Evolutionary conservation across 2,888 invertebrate genomes (phyloP).

Genomic region (Arrhopalites spinosus): DNA sequence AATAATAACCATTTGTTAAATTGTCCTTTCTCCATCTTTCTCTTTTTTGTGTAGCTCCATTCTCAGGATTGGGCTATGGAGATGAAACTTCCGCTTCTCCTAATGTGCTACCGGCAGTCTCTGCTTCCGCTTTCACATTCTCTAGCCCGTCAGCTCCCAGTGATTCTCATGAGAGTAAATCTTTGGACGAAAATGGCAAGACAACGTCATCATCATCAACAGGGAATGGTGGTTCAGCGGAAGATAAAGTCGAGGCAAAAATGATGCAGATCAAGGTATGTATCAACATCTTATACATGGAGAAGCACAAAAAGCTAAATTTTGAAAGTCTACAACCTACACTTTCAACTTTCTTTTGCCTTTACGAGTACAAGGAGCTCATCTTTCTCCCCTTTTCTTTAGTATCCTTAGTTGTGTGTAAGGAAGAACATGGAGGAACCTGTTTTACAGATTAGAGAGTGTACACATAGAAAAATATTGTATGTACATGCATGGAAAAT

Average conservation of each 20-base stretch:
- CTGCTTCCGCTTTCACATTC: not conserved
- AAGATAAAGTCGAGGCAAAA: constrained; percentile 53
- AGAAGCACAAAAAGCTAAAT: not conserved
- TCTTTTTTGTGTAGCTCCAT: too few species aligned
- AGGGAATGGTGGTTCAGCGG: constrained; percentile 46
- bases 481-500: too few species aligned
- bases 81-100: constrained; percentile 17
- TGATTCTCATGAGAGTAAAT: constrained; percentile 10
- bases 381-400: constrained; percentile 5
- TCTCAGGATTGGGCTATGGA: constrained; percentile 49
- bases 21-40: too few species aligned
- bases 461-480: too few species aligned
- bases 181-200: constrained; percentile 11
- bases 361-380: constrained; percentile 5
- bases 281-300: too few species aligned
- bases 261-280: constrained; percentile 54
- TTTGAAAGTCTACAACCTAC: not conserved
- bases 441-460: too few species aligned
- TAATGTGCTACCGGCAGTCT: constrained; percentile 5
- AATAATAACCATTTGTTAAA: too few species aligned
- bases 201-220: constrained; percentile 7
- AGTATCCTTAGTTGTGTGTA: too few species aligned
- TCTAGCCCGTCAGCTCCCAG: not conserved
- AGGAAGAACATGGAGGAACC: too few species aligned
- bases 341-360: not conserved